Evolutionary conservation across 2,797 vertebrate genomes (phyloP).

Genomic region (Vultur gryphus): DNA sequence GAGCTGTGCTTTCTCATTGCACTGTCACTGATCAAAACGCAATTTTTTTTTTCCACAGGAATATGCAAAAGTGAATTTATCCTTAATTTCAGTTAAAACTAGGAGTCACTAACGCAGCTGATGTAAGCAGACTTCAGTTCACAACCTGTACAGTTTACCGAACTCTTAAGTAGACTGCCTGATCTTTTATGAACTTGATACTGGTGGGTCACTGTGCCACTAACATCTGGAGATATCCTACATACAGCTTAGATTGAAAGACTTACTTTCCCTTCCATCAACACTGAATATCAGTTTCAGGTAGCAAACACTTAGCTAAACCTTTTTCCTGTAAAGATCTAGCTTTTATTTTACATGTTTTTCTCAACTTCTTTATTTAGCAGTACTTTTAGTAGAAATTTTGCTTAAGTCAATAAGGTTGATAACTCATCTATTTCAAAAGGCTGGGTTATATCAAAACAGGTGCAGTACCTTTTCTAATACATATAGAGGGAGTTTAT

Average conservation of each 20-base stretch:
- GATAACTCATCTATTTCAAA: conserved; percentile 3
- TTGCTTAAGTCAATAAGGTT: not conserved
- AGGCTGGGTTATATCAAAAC: not conserved
- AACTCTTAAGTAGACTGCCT: not conserved
- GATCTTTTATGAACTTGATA: not conserved
- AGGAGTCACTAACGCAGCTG: not conserved
- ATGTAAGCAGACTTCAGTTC: not conserved
- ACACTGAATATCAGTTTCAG: not conserved
- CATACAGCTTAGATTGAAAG: not conserved
- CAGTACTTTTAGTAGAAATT: not conserved
- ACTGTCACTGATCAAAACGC: not conserved
- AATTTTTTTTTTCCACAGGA: not conserved
- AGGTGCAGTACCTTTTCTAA: not conserved
- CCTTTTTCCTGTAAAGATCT: not conserved
- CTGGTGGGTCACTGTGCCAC: not conserved
- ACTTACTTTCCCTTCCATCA: not conserved
- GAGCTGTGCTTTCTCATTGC: not conserved
- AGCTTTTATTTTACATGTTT: not conserved
- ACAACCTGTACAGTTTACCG: not conserved
- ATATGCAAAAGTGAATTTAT: not conserved
- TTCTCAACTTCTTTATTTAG: not conserved
- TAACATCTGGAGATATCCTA: not conserved
- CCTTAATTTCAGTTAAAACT: not conserved
- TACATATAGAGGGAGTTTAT: not conserved
- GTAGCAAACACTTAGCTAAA: not conserved